Evolutionary conservation across 2,797 vertebrate species (phyloP).

Genomic region (Crenichthys baileyi): DNA sequence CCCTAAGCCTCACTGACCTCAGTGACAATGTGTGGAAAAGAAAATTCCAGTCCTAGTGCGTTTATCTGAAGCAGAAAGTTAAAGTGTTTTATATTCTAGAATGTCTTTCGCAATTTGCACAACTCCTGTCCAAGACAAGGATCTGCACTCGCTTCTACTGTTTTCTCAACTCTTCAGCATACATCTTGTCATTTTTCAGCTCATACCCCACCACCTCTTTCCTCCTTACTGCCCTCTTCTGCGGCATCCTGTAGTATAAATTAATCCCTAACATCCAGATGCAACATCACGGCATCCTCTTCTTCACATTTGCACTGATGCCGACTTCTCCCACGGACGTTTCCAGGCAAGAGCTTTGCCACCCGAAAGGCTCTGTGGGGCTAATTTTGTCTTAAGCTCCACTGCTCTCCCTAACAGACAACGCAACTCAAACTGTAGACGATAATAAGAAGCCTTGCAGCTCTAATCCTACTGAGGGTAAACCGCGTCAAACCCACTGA

Average conservation of each 20-base stretch:
- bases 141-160: constrained; percentile 16
- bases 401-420: constrained; percentile 60
- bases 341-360: constrained; percentile 40
- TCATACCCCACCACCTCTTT: constrained; percentile 6
- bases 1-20: too few relatives aligned
- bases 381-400: constrained; percentile 69
- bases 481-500: constrained; percentile 57
- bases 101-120: constrained; percentile 4
- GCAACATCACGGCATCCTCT: not conserved
- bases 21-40: not conserved
- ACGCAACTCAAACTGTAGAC: constrained; percentile 52
- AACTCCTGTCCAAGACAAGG: constrained; percentile 10
- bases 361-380: constrained; percentile 54
- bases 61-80: not conserved
- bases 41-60: too few relatives aligned
- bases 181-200: constrained; percentile 43
- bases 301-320: constrained; percentile 15
- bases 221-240: constrained; percentile 35
- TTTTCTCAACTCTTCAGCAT: constrained; percentile 24
- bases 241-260: constrained; percentile 32
- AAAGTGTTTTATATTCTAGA: not conserved
- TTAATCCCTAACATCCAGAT: constrained; percentile 39
- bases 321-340: constrained; percentile 33
- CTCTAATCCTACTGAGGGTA: constrained; percentile 69
- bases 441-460: constrained; percentile 68